Evolutionary conservation across 2,888 invertebrate genomes (phyloP), one percentile per base, ranked within the genome.

Genomic region (Tetragnatha montana): DNA sequence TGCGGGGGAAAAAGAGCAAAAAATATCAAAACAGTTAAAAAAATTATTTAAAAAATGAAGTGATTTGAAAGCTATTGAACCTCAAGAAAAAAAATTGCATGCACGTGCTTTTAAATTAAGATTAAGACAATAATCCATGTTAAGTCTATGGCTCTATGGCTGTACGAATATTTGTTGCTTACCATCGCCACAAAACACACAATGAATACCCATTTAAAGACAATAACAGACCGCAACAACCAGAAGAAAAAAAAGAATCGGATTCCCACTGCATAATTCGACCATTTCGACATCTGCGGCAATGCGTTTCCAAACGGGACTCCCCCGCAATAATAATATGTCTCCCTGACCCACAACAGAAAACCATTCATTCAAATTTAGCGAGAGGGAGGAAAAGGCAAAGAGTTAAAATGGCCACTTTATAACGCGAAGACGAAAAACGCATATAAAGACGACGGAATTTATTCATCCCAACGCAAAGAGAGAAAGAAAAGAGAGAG

Each of bases 391-490:
- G 10, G 35, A 35, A 35, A 35, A 50, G 73, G 82, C 35, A 73
- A n/a, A 60, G n/a, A 35, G 73, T 82, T 70, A 21, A 14, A 60
- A 73, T 74, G 17, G 47, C 47, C 22, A 74, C 35, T 21, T 71
- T 81, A 51, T 71, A 74, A 51, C 35, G 2, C 21, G 17, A 19
- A 8, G 17, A 49, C n/a, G 68, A 69, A 85, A 85, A 85, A 35
- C 35, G 35, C 85, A 86, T 79, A 80, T 86, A 86, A 86, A 49
- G 69, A 47, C 22, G 17, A 17, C 35, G 19, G 80, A 86, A 86
- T 86, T 86, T 86, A 86, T 86, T 86, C 85, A 79, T 22, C 35
- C 47, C 19, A 70, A 70, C 60, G 68, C 73, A 78, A 35, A n/a
- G 50, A 78, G 60, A 10, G 17, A 60, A 78, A 50, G 50, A 78